Evolutionary conservation across 1,140 invertebrate genomes (phyloP).

Genomic region (Chymomyza costata): DNA sequence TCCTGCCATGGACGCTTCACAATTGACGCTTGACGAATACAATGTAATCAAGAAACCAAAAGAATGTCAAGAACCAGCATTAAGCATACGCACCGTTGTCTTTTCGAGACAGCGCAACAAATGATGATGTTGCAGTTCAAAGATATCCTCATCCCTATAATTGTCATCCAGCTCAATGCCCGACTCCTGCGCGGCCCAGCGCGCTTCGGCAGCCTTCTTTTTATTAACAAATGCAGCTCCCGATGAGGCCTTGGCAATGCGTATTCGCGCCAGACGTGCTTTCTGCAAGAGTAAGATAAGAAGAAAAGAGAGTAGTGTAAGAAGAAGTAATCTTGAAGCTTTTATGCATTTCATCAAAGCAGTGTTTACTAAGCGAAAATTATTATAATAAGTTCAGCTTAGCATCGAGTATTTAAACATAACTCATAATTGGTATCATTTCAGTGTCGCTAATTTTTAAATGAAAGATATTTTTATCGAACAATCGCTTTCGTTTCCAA

Average conservation of each 20-base stretch:
- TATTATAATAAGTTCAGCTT: neutral
- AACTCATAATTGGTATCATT: no score
- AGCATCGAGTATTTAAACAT: no score
- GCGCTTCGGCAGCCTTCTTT: slow-evolving; percentile 98
- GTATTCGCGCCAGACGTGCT: slow-evolving; percentile 96
- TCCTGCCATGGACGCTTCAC: no score
- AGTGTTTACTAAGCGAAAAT: neutral
- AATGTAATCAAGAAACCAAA: slow-evolving; percentile 7
- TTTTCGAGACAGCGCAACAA: slow-evolving; percentile 97
- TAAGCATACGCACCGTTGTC: slow-evolving; percentile 88
- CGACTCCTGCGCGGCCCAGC: slow-evolving; percentile 92
- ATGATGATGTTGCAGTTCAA: slow-evolving; percentile 99
- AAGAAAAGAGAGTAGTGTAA: no score
- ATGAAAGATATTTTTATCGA: no score
- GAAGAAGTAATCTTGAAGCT: no score
- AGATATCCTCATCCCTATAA: slow-evolving; percentile 96
- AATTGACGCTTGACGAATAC: no score
- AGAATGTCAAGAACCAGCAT: slow-evolving; percentile 2
- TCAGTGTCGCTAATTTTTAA: no score
- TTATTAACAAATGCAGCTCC: slow-evolving; percentile 99
- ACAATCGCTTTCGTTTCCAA: no score
- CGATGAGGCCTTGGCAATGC: slow-evolving; percentile 98
- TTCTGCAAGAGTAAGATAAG: slow-evolving; percentile 84
- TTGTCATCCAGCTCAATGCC: slow-evolving; percentile 92
- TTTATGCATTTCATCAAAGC: slow-evolving; percentile 3